Evolutionary conservation across 2,888 invertebrate genomes (phyloP).

Genomic region (Electrophaes corylata): DNA sequence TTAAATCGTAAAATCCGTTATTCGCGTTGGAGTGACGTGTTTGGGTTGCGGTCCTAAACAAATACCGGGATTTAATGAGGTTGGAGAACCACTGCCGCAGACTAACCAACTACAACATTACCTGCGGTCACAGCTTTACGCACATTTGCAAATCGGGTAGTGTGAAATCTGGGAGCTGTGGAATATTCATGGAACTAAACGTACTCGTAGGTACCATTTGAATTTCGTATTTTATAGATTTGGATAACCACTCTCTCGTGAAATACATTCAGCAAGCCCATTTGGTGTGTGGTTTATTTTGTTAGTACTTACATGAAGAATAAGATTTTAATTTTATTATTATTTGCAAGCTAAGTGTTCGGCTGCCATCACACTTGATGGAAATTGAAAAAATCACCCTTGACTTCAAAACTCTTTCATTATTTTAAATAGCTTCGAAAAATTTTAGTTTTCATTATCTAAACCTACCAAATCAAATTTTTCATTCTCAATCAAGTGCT

Average conservation of each 20-base stretch:
- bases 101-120: slow-evolving; percentile 31
- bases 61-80: slow-evolving; percentile 79
- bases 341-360: too few relatives aligned
- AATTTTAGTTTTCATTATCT: too few relatives aligned
- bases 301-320: too few relatives aligned
- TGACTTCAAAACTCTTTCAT: too few relatives aligned
- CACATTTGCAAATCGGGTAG: slow-evolving; percentile 21
- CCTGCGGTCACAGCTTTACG: slow-evolving; percentile 29
- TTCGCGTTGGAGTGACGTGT: slow-evolving; percentile 71
- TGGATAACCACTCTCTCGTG: background rate
- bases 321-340: too few relatives aligned
- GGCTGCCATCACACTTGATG: too few relatives aligned
- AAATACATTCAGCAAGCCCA: too few relatives aligned
- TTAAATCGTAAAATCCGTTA: slow-evolving; percentile 78
- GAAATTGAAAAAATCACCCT: too few relatives aligned
- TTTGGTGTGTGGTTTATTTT: too few relatives aligned
- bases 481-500: background rate
- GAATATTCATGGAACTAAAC: slow-evolving; percentile 8
- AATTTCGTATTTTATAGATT: background rate
- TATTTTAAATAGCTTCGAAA: too few relatives aligned
- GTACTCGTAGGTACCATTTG: slow-evolving; percentile 8
- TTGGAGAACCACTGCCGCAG: slow-evolving; percentile 51
- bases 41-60: slow-evolving; percentile 78
- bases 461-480: too few relatives aligned
- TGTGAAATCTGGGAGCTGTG: slow-evolving; percentile 16